A percentile compares a stretch with the other conserved stretches of the same genome.
Evolutionary conservation across 2,797 vertebrate genomes (phyloP).

Genomic region (Champsocephalus gunnari): DNA sequence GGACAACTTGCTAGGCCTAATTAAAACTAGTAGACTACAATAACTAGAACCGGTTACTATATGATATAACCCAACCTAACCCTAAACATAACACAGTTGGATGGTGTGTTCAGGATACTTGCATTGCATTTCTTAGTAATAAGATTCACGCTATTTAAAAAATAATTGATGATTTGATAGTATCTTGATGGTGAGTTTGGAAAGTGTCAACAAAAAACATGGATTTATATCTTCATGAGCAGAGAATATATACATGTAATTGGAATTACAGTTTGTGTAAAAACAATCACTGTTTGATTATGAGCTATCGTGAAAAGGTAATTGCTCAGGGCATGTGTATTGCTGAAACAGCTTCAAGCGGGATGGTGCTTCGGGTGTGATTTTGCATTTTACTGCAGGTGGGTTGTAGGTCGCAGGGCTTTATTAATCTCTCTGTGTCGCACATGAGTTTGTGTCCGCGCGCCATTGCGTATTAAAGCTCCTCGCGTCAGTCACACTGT

Average conservation of each 20-base stretch:
- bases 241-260: neutral
- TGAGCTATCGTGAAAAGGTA: no score
- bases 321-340: slow-evolving; percentile 32
- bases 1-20: neutral
- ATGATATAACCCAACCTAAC: no score
- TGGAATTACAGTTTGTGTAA: neutral
- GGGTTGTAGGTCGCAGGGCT: neutral
- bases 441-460: slow-evolving; percentile 12
- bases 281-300: neutral
- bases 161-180: neutral
- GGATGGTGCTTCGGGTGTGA: neutral
- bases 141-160: neutral
- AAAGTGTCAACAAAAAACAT: neutral
- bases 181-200: neutral
- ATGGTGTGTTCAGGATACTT: neutral
- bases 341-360: neutral
- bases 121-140: neutral
- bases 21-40: neutral
- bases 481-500: slow-evolving; percentile 21
- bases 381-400: slow-evolving; percentile 30
- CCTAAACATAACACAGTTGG: no score
- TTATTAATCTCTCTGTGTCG: neutral
- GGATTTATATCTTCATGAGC: no score
- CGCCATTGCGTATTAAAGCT: slow-evolving; percentile 28
- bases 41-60: neutral